Evolutionary conservation across 2,113 vertebrate species (phyloP), one percentile per base, ranked within the genome.

Genomic region (Cynopterus brachyotis): DNA sequence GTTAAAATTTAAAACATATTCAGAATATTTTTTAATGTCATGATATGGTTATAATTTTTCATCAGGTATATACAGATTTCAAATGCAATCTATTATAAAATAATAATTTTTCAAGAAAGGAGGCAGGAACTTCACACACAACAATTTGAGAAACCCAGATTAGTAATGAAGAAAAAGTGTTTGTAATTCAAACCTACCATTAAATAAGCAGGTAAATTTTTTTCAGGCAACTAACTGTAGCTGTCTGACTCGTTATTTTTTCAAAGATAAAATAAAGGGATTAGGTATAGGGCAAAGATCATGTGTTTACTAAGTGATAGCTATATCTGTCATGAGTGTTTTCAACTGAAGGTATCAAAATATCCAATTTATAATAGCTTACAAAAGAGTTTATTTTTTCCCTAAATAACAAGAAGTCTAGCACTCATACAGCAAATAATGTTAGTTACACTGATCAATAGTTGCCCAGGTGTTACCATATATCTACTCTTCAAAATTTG

Each of bases 21-120:
- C n/a, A 79, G 20, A 92, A 80, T 79, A 84, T 37, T 87, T 92
- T 93, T 75, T 87, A 83, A 78, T 89, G 4, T 37, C 10, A 78
- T 37, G 4, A 1, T 30, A 57, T 91, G 20, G 37, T 81, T 90
- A 67, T 20, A 47, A 64, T 60, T 88, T 95, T 94, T 70, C 24
- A 79, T 45, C 19, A 79, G 2, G 7, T 59, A 86, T 67, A 55
- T 67, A 7, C 70, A 92, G 9, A 92, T 81, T 92, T 92, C 26
- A 89, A 89, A 85, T 69, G 9, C 5, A 89, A 47, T 45, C 13
- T 53, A 45, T 67, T 67, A 37, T 60, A 92, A 89, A 80, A 60
- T 26, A 82, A 30, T 86, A 59, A 0, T 45, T 70, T 87, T 53
- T 76, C 4, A 22, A 67, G 9, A 67, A 72, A 60, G 15, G 35